phyloP scores from a whole-genome alignment of 1,140 invertebrate genomes.

The Aleiodes sp. region DNA sequence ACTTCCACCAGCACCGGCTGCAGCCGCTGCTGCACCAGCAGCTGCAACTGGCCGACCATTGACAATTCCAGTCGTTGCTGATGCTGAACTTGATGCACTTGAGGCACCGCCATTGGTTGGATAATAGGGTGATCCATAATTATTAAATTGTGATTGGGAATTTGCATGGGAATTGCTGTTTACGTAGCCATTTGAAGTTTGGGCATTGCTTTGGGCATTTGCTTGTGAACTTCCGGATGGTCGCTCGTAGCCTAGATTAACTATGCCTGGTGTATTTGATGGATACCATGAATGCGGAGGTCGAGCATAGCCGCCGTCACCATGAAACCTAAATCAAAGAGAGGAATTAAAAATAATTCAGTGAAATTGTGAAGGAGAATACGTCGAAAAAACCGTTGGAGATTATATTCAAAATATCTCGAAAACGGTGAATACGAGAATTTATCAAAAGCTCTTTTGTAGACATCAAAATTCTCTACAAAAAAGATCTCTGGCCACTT shows the following conservation, averaged over 20 bases:
- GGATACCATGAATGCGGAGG: not conserved
- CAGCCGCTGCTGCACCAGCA: conserved; percentile 27
- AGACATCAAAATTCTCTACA: too few relatives aligned
- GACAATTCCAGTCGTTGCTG: conserved; percentile 30
- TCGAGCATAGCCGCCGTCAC: too few relatives aligned
- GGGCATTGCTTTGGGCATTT: conserved; percentile 22
- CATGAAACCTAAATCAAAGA: too few relatives aligned
- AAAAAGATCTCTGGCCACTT: too few relatives aligned
- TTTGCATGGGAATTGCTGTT: conserved; percentile 25
- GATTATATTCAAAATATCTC: too few relatives aligned
- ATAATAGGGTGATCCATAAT: not conserved
- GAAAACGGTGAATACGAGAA: too few relatives aligned
- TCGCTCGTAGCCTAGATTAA: not conserved
- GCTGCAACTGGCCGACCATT: conserved; percentile 29
- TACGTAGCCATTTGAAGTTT: conserved; percentile 2
- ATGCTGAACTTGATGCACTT: conserved; percentile 34
- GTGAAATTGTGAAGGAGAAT: too few relatives aligned
- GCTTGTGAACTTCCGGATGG: not conserved
- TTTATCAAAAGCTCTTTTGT: too few relatives aligned
- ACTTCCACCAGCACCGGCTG: not conserved
- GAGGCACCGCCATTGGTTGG: conserved; percentile 5
- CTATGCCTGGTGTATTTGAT: not conserved
- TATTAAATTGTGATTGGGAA: not conserved
- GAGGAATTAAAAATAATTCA: too few relatives aligned
- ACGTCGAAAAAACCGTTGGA: too few relatives aligned